These are phyloP conservation scores for Clarias fuscus DNA, from an alignment of 2,797 vertebrate genomes.

Conservation along the genomic window DNA sequence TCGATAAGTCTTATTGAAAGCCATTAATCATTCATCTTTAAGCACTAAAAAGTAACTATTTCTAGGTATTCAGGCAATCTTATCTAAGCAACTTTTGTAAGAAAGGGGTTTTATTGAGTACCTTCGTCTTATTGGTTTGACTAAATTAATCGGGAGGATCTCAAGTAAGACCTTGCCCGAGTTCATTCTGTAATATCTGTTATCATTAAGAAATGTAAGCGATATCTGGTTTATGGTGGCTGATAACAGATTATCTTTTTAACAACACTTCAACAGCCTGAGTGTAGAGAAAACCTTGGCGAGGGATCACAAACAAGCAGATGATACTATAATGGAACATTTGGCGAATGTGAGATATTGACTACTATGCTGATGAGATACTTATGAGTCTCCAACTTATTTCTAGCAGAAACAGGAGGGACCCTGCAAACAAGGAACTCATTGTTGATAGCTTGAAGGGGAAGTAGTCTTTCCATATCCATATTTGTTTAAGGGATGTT, in stretches of 20 bases:
- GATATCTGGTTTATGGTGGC: not conserved
- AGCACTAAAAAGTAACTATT: not conserved
- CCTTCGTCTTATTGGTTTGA: not conserved
- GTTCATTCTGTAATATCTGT: not conserved
- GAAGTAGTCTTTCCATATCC: not conserved
- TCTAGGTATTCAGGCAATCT: not conserved
- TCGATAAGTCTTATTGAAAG: not conserved
- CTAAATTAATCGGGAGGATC: not conserved
- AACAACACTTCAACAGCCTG: not conserved
- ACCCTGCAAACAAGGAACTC: not conserved
- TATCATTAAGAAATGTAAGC: not conserved
- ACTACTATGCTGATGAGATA: not conserved
- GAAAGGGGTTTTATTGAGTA: not conserved
- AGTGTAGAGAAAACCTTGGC: not conserved
- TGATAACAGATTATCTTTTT: not conserved
- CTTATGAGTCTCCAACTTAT: not conserved
- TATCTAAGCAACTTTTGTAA: not conserved
- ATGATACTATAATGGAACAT: not conserved
- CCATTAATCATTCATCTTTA: no score
- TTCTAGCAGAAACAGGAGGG: not conserved
- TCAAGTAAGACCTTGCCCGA: not conserved
- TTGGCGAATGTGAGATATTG: no score
- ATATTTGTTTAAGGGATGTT: not conserved
- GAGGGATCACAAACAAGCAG: not conserved
- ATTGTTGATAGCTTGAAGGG: not conserved